A percentile compares a stretch with the other conserved stretches of the same genome.
Conservation (phyloP, 2,113 vertebrate genomes). For the Neolamprologus tretocephalus region DNA sequence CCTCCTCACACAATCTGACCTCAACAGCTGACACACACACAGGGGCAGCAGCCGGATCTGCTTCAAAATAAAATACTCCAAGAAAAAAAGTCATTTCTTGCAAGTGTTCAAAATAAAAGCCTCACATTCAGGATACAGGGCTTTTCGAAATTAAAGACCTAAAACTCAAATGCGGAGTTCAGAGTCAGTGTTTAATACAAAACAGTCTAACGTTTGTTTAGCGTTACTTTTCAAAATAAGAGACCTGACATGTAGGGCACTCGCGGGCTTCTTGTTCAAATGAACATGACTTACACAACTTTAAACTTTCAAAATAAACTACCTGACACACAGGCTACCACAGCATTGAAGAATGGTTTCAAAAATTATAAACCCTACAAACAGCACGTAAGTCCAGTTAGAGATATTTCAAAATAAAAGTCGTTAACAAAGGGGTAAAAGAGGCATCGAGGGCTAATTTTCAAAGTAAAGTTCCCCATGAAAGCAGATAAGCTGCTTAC, state of each 20-base stretch:
- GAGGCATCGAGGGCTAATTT: not conserved
- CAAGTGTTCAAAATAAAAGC: not conserved
- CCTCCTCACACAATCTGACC: not conserved
- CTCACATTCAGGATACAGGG: not conserved
- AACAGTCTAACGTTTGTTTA: not conserved
- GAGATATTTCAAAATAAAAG: not conserved
- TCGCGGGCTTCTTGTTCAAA: not conserved
- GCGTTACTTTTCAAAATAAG: not conserved
- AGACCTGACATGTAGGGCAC: not conserved
- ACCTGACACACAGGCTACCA: not conserved
- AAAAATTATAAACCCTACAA: accelerated
- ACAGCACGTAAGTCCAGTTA: accelerated
- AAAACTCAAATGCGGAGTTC: not conserved
- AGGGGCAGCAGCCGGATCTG: not conserved
- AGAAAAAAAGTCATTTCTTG: not conserved
- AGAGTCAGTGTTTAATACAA: not conserved
- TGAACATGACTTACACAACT: not conserved
- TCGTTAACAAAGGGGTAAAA: not conserved
- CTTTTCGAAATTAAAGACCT: not conserved
- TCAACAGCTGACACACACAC: not conserved
- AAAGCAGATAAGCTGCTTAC: not conserved
- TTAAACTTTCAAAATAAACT: not conserved
- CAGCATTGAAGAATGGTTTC: not conserved
- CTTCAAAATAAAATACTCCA: not conserved
- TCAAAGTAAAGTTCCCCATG: not conserved